A percentile compares a stretch with the other conserved stretches of the same genome.
These are phyloP conservation scores for Diadophis punctatus DNA, from an alignment of 2,113 vertebrate genomes.

Conservation along the genomic window DNA sequence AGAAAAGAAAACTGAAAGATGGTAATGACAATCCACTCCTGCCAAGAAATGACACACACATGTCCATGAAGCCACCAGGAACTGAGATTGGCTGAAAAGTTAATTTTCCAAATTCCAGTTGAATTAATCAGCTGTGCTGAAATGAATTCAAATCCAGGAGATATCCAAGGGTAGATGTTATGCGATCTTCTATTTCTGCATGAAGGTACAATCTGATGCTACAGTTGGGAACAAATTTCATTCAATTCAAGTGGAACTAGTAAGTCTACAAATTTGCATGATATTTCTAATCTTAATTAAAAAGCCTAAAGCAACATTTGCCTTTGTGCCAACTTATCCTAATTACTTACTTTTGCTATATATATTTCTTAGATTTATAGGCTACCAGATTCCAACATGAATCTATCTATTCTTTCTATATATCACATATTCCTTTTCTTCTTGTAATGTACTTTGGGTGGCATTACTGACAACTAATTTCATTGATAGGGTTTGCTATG, in stretches of 20 bases:
- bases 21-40: not conserved
- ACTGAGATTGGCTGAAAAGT: not conserved
- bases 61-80: not conserved
- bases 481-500: not conserved
- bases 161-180: not conserved
- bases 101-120: not conserved
- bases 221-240: no score
- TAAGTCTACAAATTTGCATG: not conserved
- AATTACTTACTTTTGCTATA: not conserved
- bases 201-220: not conserved
- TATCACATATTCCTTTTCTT: not conserved
- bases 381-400: not conserved
- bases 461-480: not conserved
- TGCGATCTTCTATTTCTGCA: not conserved
- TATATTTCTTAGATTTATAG: not conserved
- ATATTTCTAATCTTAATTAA: not conserved
- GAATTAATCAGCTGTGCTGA: not conserved
- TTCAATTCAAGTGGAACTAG: not conserved
- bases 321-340: not conserved
- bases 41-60: not conserved
- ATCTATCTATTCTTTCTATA: not conserved
- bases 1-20: not conserved
- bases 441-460: not conserved
- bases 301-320: not conserved
- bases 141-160: not conserved